Percentiles rank a stretch among this genome's conserved stretches.
Conservation (phyloP, 2,888 invertebrate genomes). For the Diadromus collaris region DNA sequence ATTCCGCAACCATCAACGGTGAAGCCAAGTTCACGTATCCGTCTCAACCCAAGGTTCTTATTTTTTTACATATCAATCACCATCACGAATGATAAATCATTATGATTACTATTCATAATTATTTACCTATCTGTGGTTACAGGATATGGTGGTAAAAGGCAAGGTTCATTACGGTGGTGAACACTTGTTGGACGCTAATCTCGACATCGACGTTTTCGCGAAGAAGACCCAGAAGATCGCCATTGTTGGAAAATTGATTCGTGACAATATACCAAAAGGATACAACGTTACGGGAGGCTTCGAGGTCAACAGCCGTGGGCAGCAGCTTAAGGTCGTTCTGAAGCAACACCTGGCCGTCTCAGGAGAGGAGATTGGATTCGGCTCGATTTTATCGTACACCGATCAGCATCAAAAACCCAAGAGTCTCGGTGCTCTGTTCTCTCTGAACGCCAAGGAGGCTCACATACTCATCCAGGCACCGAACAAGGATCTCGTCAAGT, state of each 20-base stretch:
- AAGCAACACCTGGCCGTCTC: constrained; percentile 76
- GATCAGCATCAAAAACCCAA: constrained; percentile 78
- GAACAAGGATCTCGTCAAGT: constrained; percentile 82
- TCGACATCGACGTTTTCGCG: constrained; percentile 84
- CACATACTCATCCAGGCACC: constrained; percentile 76
- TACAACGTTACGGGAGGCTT: constrained; percentile 79
- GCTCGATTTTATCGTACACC: constrained; percentile 73
- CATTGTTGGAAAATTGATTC: constrained; percentile 74
- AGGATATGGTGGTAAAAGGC: constrained; percentile 81
- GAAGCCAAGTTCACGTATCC: constrained; percentile 86
- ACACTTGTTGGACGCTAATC: constrained; percentile 76
- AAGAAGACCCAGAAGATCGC: constrained; percentile 83
- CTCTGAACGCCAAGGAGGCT: constrained; percentile 62
- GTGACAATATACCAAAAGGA: constrained; percentile 71
- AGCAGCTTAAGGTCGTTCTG: constrained; percentile 76
- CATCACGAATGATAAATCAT: neutral
- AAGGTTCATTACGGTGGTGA: constrained; percentile 79
- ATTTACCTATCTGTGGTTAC: constrained; percentile 29
- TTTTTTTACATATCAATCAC: neutral
- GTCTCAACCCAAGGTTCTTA: constrained; percentile 83
- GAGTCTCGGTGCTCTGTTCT: constrained; percentile 68
- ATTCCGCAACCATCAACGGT: constrained; percentile 81
- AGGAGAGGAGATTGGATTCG: constrained; percentile 73
- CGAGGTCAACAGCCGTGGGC: constrained; percentile 80
- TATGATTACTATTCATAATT: neutral